phyloP scores from a whole-genome alignment of 2,113 vertebrate species.

The Podarcis raffonei region DNA sequence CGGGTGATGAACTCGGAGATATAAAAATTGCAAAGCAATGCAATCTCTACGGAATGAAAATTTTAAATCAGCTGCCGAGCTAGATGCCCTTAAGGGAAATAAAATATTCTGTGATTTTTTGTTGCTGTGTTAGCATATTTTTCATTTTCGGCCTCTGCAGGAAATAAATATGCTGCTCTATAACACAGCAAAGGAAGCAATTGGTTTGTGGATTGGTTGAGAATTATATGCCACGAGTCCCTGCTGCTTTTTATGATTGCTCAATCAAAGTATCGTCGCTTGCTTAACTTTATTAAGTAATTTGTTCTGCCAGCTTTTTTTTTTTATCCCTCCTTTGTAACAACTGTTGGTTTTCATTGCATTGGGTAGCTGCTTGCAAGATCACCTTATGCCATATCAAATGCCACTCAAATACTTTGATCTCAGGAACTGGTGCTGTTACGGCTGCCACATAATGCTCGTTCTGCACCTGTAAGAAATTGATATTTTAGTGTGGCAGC shows the following conservation, averaged over 20 bases:
- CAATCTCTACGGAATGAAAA: conserved; percentile 45
- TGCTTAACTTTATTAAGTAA: conserved; percentile 16
- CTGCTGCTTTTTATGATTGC: conserved; percentile 10
- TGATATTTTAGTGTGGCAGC: too few relatives aligned
- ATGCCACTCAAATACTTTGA: too few relatives aligned
- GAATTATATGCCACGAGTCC: neutral
- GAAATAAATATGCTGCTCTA: conserved; percentile 38
- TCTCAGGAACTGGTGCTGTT: too few relatives aligned
- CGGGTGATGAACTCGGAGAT: conserved; percentile 31
- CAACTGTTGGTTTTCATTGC: conserved; percentile 28
- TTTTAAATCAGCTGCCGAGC: conserved; percentile 36
- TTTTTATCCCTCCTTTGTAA: neutral
- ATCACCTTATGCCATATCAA: too few relatives aligned
- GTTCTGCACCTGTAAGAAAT: too few relatives aligned
- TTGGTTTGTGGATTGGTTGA: conserved; percentile 14
- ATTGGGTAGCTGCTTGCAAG: neutral
- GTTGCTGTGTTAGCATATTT: conserved; percentile 42
- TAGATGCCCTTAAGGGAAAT: conserved; percentile 53
- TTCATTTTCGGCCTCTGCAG: conserved; percentile 40
- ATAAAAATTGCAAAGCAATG: conserved; percentile 46
- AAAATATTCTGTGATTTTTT: conserved; percentile 47
- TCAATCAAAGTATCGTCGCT: neutral
- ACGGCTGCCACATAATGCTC: too few relatives aligned
- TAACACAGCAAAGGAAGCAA: conserved; percentile 6
- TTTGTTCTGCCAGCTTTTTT: neutral